Conservation (phyloP, 1,140 invertebrate genomes). For the Ceratosolen solmsi region DNA sequence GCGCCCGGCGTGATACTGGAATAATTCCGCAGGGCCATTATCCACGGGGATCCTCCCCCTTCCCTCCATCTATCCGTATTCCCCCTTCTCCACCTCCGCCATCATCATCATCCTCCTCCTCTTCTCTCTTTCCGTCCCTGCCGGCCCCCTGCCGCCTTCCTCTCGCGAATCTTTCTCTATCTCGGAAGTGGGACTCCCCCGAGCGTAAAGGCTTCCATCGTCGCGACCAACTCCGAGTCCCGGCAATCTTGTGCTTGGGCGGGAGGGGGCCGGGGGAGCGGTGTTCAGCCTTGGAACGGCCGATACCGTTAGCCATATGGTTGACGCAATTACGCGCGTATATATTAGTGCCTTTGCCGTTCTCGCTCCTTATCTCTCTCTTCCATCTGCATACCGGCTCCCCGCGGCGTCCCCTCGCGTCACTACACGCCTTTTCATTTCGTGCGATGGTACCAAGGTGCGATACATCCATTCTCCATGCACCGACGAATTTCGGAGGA, state of each 20-base stretch:
- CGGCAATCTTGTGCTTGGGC: background rate
- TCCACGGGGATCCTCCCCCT: background rate
- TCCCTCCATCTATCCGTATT: no score
- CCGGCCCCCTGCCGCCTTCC: background rate
- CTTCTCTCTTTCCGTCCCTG: no score
- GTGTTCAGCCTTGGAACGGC: constrained; percentile 34
- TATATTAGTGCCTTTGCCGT: background rate
- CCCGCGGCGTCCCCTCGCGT: background rate
- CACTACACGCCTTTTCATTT: background rate
- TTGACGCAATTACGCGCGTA: constrained; percentile 8
- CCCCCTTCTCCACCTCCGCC: no score
- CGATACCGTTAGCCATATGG: constrained; percentile 27
- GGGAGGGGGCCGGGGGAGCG: background rate
- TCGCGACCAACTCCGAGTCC: background rate
- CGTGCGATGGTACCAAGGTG: no score
- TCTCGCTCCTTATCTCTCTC: constrained; percentile 2
- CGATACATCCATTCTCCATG: no score
- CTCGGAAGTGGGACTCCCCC: constrained; percentile 2
- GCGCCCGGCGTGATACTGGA: background rate
- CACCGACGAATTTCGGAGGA: no score
- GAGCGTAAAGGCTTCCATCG: background rate
- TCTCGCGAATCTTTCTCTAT: background rate
- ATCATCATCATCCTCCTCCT: no score
- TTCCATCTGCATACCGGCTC: background rate
- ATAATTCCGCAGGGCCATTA: background rate